A percentile compares a stretch with the other conserved stretches of the same genome.
phyloP scores from a whole-genome alignment of 2,888 invertebrate genomes.

The Troides oblongomaculatus region DNA sequence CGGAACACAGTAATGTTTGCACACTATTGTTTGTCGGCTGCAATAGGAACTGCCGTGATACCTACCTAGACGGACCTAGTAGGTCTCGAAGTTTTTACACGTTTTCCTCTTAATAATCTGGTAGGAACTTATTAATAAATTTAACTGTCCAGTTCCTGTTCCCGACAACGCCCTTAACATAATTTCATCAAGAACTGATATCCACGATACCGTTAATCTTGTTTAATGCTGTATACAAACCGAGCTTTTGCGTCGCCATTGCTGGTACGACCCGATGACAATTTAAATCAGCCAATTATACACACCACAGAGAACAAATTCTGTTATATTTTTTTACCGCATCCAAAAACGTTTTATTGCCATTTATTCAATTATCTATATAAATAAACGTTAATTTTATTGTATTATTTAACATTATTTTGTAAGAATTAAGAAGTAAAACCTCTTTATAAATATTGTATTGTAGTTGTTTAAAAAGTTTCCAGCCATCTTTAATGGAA shows the following conservation, averaged over 20 bases:
- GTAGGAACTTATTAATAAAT: conserved; percentile 20
- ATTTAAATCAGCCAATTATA: conserved; percentile 11
- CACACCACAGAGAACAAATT: not conserved
- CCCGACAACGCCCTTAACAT: conserved; percentile 16
- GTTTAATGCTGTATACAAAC: conserved; percentile 3
- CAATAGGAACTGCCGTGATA: too few species aligned
- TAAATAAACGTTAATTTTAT: not conserved
- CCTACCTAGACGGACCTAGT: not conserved
- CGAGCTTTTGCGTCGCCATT: conserved; percentile 15
- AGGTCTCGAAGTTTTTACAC: conserved; percentile 16
- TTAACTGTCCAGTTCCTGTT: conserved; percentile 14
- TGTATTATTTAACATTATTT: conserved; percentile 8
- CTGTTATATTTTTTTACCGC: conserved; percentile 10
- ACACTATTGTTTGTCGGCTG: too few species aligned
- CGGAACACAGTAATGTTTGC: too few species aligned
- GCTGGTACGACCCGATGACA: conserved; percentile 6
- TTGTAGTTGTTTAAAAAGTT: conserved; percentile 4
- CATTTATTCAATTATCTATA: conserved; percentile 12
- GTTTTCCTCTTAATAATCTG: conserved; percentile 20
- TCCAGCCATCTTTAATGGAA: conserved; percentile 14
- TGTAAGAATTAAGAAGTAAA: conserved; percentile 11
- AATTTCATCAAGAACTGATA: conserved; percentile 21
- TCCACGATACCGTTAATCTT: conserved; percentile 11
- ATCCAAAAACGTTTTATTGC: conserved; percentile 15
- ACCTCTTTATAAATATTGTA: conserved; percentile 2